These are phyloP conservation scores for Palaemon carinicauda DNA, from an alignment of 1,140 invertebrate genomes.

Conservation along the genomic window DNA sequence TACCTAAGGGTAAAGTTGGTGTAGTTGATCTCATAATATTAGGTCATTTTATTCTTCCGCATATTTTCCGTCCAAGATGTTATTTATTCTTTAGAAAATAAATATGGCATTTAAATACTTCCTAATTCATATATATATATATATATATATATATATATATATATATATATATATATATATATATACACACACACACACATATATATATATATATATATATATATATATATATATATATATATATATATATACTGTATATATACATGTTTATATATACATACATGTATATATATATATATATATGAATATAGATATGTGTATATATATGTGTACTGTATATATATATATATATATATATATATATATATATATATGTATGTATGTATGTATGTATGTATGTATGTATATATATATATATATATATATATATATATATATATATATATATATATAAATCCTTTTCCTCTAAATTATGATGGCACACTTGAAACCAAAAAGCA, in stretches of 20 bases:
- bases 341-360: neutral
- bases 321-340: neutral
- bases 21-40: too few species aligned
- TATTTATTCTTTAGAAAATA: neutral
- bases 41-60: too few species aligned
- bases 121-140: neutral
- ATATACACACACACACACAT: neutral
- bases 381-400: neutral
- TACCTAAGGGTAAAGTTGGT: too few species aligned
- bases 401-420: neutral
- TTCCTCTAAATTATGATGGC: too few species aligned
- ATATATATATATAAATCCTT: too few species aligned
- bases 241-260: conserved; percentile 4
- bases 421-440: neutral
- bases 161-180: conserved; percentile 6
- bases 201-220: conserved; percentile 3
- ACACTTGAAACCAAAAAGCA: too few species aligned
- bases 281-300: conserved; percentile 2
- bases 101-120: too few species aligned
- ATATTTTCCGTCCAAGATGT: too few species aligned
- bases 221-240: conserved; percentile 11
- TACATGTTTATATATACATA: neutral
- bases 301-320: neutral
- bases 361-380: neutral
- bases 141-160: neutral